These are phyloP conservation scores for Nasonia longicornis DNA, from an alignment of 1,140 invertebrate genomes.

Conservation along the genomic window DNA sequence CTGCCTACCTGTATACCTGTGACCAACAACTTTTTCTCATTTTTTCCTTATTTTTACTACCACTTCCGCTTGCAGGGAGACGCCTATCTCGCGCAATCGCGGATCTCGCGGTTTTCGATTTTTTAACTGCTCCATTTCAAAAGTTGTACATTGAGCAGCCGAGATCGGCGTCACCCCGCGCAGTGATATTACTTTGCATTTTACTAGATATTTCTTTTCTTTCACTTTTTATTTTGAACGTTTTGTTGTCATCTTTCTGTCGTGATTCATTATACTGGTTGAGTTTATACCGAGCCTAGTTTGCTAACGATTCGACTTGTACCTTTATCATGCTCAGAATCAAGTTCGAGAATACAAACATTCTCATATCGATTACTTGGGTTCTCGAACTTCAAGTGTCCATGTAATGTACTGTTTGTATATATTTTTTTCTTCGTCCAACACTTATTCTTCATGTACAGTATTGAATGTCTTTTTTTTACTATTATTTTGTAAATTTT, in stretches of 20 bases:
- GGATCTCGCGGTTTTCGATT: not conserved
- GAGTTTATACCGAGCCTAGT: slow-evolving; percentile 38
- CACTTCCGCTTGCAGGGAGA: slow-evolving; percentile 27
- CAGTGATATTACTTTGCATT: slow-evolving; percentile 27
- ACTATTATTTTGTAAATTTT: not conserved
- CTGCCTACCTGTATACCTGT: not conserved
- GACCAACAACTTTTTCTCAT: not conserved
- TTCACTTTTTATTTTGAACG: slow-evolving; percentile 34
- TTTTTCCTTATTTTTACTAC: slow-evolving; percentile 47
- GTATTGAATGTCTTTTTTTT: not conserved
- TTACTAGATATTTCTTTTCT: slow-evolving; percentile 25
- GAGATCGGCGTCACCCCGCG: not conserved
- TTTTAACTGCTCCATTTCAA: not conserved
- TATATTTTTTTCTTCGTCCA: not conserved
- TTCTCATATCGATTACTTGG: not conserved
- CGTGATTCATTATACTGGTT: slow-evolving; percentile 32
- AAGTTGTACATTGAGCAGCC: too few species aligned
- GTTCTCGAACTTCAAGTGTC: slow-evolving; percentile 9
- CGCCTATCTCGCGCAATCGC: not conserved
- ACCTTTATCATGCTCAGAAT: not conserved
- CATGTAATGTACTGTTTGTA: not conserved
- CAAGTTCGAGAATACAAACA: not conserved
- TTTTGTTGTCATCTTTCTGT: slow-evolving; percentile 31
- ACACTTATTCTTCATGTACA: not conserved
- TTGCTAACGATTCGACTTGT: not conserved